Evolutionary conservation across 2,888 invertebrate species (phyloP).

Genomic region (Caenorhabditis sinica): DNA sequence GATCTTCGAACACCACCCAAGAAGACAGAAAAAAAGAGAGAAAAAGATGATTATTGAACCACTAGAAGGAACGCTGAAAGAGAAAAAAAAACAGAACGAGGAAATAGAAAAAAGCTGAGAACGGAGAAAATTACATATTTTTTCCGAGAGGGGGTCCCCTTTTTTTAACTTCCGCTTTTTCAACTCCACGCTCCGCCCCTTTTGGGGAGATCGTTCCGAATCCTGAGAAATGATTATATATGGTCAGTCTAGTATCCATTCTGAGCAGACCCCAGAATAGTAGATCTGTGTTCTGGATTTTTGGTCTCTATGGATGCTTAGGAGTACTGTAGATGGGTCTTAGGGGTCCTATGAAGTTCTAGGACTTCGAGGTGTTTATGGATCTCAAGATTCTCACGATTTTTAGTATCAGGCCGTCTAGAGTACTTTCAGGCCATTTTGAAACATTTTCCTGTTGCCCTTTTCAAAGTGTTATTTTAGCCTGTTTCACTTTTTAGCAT

Average conservation of each 20-base stretch:
- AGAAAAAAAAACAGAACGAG: slow-evolving; percentile 19
- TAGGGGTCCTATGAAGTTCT: too few species aligned
- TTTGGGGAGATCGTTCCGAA: background rate
- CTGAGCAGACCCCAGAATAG: background rate
- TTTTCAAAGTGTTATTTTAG: too few species aligned
- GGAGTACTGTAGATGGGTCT: too few species aligned
- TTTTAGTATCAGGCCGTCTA: too few species aligned
- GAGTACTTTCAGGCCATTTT: too few species aligned
- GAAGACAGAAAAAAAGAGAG: background rate
- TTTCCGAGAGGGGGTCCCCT: background rate
- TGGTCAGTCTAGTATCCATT: slow-evolving; percentile 1
- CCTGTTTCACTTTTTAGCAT: too few species aligned
- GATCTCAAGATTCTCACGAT: too few species aligned
- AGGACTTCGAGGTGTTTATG: too few species aligned
- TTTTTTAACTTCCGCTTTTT: slow-evolving; percentile 53
- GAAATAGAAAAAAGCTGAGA: background rate
- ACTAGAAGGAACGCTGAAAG: slow-evolving; percentile 20
- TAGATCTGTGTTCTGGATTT: background rate
- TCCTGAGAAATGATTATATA: slow-evolving; percentile 10
- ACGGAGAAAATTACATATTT: slow-evolving; percentile 51
- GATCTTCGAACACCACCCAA: slow-evolving; percentile 50
- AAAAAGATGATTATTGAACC: slow-evolving; percentile 54
- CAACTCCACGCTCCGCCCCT: slow-evolving; percentile 19
- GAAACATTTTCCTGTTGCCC: too few species aligned
- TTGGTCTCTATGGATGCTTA: background rate